Base-by-base conservation (phyloP, 2,888 invertebrate species). In the Apocheima hispidaria region DNA sequence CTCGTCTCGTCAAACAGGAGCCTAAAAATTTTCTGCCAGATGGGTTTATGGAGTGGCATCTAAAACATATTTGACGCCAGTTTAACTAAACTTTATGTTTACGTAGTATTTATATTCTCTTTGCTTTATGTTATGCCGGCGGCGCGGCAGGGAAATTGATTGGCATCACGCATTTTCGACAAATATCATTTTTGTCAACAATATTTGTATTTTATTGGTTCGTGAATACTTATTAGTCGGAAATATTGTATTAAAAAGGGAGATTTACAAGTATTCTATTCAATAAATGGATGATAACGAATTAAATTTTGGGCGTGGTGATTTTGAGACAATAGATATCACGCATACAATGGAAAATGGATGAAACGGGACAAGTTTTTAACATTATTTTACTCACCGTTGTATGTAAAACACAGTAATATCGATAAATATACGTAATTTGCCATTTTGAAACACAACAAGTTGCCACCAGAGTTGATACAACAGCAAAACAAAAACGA, bases 301-400 rank as follows among this genome's bases (percentile, higher is more conserved):
- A 26, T 16, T 14, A 41, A 40, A 33, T 23, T 35, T 41, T 41
- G 56, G 49, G 49, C 49, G 49, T 56, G 49, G 46, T 46, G n/a
- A 12, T 40, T 14, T 30, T n/a, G 50, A 41, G 14, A 20, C 35
- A 44, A 23, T 38, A 49, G 41, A 43, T 35, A 38, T 12, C 14
- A 40, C 2, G 41, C 16, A 43, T 21, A 26, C 9, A 44, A 10
- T 12, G 12, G 16, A 30, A 46, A 18, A 30, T 12, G 4, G 12
- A 18, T 30, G 46, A 46, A 18, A 30, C 2, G 10, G 21, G 7
- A 4, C 16, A 5, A 0, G 18, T 20, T 9, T 30, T 5, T n/a
- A 20, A 20, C 9, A 30, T 14, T 9, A 50, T 68, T 74, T 74
- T 49, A 83, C 89, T 88, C 65, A 90, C 89, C 87, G 58, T 71